A percentile compares a stretch with the other conserved stretches of the same genome.
Conservation (phyloP, 2,797 vertebrate species). For the Margarornis squamiger region DNA sequence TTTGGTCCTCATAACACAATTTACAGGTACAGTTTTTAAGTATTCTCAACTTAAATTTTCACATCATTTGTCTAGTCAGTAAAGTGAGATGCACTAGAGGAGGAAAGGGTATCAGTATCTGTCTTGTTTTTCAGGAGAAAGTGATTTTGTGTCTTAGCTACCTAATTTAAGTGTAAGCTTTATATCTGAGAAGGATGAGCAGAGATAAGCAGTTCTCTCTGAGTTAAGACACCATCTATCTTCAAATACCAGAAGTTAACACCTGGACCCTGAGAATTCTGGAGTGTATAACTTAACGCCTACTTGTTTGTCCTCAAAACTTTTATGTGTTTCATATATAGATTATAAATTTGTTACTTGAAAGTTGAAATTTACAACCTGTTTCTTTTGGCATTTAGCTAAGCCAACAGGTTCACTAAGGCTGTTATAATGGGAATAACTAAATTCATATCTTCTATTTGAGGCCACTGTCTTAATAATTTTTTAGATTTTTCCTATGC, state of each 20-base stretch:
- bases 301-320: not conserved
- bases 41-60: not conserved
- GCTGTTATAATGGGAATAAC: not conserved
- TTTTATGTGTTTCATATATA: not conserved
- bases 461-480: not conserved
- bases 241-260: not conserved
- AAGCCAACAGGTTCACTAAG: accelerated
- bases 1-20: not conserved
- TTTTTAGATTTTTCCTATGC: not conserved
- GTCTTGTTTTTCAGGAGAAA: not conserved
- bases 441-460: not conserved
- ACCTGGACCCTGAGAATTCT: not conserved
- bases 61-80: not conserved
- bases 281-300: not conserved
- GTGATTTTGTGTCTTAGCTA: not conserved
- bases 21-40: accelerated
- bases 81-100: not conserved
- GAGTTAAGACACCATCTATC: not conserved
- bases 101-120: not conserved
- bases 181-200: not conserved
- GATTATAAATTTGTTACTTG: not conserved
- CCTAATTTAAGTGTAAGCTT: not conserved
- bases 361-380: not conserved
- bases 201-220: not conserved
- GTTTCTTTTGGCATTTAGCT: not conserved